phyloP scores from a whole-genome alignment of 2,797 vertebrate genomes.

The Dermochelys coriacea region DNA sequence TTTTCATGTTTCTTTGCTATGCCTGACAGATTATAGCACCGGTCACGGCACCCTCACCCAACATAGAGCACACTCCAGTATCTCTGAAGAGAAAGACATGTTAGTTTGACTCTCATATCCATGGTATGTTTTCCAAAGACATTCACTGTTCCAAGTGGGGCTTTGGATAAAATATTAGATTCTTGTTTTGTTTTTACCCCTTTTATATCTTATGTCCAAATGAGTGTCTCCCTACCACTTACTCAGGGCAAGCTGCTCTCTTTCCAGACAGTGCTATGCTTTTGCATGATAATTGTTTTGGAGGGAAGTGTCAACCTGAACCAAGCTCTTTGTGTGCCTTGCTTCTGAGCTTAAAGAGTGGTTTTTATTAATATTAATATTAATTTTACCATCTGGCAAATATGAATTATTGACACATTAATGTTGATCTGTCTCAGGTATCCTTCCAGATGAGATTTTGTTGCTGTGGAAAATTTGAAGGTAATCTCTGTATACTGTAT shows the following conservation, averaged over 20 bases:
- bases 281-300: neutral
- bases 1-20: slow-evolving; percentile 44
- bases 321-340: neutral
- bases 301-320: neutral
- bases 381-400: neutral
- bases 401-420: neutral
- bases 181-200: neutral
- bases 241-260: neutral
- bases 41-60: slow-evolving; percentile 48
- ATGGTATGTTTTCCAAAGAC: neutral
- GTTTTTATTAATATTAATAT: neutral
- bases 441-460: neutral
- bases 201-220: neutral
- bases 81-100: slow-evolving; percentile 60
- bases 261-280: neutral
- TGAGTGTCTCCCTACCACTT: neutral
- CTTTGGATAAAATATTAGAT: neutral
- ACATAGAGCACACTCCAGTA: neutral
- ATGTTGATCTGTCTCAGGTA: neutral
- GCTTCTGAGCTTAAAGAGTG: neutral
- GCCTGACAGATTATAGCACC: slow-evolving; percentile 42
- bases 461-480: neutral
- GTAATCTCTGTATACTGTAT: neutral
- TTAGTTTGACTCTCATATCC: slow-evolving; percentile 38
- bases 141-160: neutral